Evolutionary conservation across 2,888 invertebrate genomes (phyloP), one percentile per base, ranked within the genome.

Genomic region (Druceiella hillmani): DNA sequence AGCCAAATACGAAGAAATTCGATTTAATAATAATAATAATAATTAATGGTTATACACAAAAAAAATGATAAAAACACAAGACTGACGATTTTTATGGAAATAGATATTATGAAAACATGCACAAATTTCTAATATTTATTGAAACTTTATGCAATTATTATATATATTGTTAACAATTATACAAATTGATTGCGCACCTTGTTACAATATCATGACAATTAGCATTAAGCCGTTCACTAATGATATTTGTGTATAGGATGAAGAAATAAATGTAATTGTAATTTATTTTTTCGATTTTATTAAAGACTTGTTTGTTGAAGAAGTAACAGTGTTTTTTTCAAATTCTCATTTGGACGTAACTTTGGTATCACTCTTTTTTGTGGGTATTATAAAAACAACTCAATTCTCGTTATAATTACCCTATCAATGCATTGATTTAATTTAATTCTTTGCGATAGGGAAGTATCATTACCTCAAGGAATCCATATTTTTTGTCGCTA

Each of bases 271-370:
- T n/a, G n/a, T n/a, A 53, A 64, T 53, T 70, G 66, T 71, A 68
- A 67, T 67, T 45, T 47, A 63, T 65, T 66, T 39, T 68, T 61
- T 64, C 66, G 62, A 67, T 67, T 69, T 38, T 67, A 71, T 72
- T 71, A 72, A 72, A 71, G 69, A 70, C 68, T 71, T 72, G 71
- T 72, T 72, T 71, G 72, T 72, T 72, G 63, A 62, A 17, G n/a
- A 64, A 61, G 17, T 11, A 49, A 32, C 45, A 13, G 11, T 48
- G 59, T 61, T 59, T 69, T 71, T 67, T 61, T n/a, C n/a, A n/a
- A 64, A 65, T 65, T 63, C 12, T 14, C 17, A 11, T 28, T 51
- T 49, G 50, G 56, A 56, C 25, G 28, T 55, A 62, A 59, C 61
- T 63, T 51, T 54, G 57, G 56, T 27, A 27, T n/a, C 10, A 7